phyloP scores from a whole-genome alignment of 2,888 invertebrate genomes.

The Andricus quercusramuli region DNA sequence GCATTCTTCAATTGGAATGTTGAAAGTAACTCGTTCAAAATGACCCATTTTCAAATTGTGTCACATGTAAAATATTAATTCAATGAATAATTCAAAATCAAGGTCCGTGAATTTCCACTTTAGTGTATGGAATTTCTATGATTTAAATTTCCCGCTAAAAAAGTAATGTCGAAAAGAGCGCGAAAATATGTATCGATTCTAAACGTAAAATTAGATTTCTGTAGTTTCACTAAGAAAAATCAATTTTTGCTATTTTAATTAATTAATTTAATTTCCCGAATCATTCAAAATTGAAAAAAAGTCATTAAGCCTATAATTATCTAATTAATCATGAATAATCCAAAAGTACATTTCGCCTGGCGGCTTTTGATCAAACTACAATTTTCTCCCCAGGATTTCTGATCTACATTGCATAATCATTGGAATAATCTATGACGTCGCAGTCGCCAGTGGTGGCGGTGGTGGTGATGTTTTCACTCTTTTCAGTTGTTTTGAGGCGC shows the following conservation, averaged over 20 bases:
- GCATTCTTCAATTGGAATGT: too few relatives aligned
- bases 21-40: too few relatives aligned
- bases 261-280: not conserved
- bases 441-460: too few relatives aligned
- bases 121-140: not conserved
- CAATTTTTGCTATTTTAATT: not conserved
- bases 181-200: not conserved
- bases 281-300: not conserved
- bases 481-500: conserved; percentile 69
- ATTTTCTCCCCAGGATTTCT: not conserved
- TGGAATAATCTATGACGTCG: not conserved
- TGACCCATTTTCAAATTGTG: too few relatives aligned
- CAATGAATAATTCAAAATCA: too few relatives aligned
- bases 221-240: not conserved
- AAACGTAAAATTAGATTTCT: not conserved
- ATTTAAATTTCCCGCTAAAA: not conserved
- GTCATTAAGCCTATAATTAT: not conserved
- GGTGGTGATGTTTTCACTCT: not conserved
- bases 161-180: not conserved
- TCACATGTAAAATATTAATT: too few relatives aligned
- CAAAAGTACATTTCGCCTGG: not conserved
- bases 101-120: too few relatives aligned
- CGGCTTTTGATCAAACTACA: not conserved
- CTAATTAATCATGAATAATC: not conserved
- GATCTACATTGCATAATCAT: conserved; percentile 2